phyloP scores from a whole-genome alignment of 2,888 invertebrate genomes.

The Drosophila flavopinicola region DNA sequence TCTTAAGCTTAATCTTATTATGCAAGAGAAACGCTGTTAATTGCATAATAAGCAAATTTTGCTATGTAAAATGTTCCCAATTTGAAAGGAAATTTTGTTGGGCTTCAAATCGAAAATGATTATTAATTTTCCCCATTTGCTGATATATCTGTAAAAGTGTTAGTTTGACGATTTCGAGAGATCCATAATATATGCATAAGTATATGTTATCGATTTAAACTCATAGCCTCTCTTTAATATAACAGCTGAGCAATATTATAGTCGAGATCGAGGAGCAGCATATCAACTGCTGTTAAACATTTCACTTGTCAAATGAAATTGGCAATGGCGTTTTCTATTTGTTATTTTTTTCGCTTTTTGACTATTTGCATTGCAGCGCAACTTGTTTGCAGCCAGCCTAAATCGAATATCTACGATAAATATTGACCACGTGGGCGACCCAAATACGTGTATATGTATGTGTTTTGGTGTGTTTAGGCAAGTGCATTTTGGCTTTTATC shows the following conservation, averaged over 20 bases:
- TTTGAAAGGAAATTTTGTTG: too few species aligned
- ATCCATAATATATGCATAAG: too few species aligned
- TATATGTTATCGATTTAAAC: too few species aligned
- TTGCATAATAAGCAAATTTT: too few species aligned
- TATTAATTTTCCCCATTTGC: too few species aligned
- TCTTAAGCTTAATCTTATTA: too few species aligned
- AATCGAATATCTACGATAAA: constrained; percentile 52
- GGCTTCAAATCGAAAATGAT: too few species aligned
- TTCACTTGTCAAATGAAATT: constrained; percentile 39
- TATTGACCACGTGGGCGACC: constrained; percentile 55
- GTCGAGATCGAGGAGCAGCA: not conserved
- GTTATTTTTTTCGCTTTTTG: constrained; percentile 8
- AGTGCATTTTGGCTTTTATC: constrained; percentile 75
- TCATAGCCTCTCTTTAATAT: constrained; percentile 15
- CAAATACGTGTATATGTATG: constrained; percentile 55
- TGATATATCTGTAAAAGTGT: too few species aligned
- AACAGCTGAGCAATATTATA: constrained; percentile 22
- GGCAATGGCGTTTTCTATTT: constrained; percentile 24
- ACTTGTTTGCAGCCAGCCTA: constrained; percentile 33
- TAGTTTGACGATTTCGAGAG: too few species aligned
- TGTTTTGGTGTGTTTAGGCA: constrained; percentile 48
- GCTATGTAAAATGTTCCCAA: too few species aligned
- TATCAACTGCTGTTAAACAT: constrained; percentile 18
- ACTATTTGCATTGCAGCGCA: constrained; percentile 34
- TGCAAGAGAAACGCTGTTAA: too few species aligned